phyloP scores from a whole-genome alignment of 1,140 invertebrate species.

The Drosophila takahashii region DNA sequence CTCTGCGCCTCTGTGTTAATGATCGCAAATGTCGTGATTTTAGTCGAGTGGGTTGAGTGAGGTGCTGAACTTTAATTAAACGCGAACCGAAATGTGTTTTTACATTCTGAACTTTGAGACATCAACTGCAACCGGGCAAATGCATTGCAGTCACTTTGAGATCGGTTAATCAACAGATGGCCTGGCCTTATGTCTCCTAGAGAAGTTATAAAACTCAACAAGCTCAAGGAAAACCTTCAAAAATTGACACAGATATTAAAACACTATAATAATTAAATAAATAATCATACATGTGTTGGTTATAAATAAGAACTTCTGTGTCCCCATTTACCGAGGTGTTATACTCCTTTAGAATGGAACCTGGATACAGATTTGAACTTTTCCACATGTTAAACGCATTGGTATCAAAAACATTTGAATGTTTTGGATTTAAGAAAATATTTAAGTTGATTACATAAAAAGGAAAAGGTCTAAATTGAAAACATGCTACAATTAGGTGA shows the following conservation, averaged over 20 bases:
- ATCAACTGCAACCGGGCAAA: constrained; percentile 38
- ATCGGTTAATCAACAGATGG: constrained; percentile 45
- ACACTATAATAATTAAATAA: not conserved
- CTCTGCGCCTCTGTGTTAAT: constrained; percentile 33
- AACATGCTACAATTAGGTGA: constrained; percentile 21
- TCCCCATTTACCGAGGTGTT: too few species aligned
- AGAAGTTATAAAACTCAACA: constrained; percentile 1
- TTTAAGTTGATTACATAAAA: not conserved
- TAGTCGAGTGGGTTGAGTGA: constrained; percentile 50
- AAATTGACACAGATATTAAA: constrained; percentile 10
- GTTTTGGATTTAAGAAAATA: too few species aligned
- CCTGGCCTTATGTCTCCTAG: constrained; percentile 6
- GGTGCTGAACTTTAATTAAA: constrained; percentile 55
- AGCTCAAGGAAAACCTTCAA: constrained; percentile 26
- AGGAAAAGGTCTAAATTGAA: not conserved
- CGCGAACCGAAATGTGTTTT: constrained; percentile 49
- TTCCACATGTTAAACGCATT: too few species aligned
- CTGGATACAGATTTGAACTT: too few species aligned
- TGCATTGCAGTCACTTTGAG: constrained; percentile 27
- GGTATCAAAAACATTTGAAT: too few species aligned
- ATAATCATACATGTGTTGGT: not conserved
- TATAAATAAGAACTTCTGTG: not conserved
- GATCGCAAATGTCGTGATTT: constrained; percentile 54
- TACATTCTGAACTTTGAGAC: constrained; percentile 53
- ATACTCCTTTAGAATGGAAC: too few species aligned